Percentiles rank a stretch among this genome's conserved stretches.
Conservation (phyloP, 2,888 invertebrate genomes). For the Conomelus anceps region DNA sequence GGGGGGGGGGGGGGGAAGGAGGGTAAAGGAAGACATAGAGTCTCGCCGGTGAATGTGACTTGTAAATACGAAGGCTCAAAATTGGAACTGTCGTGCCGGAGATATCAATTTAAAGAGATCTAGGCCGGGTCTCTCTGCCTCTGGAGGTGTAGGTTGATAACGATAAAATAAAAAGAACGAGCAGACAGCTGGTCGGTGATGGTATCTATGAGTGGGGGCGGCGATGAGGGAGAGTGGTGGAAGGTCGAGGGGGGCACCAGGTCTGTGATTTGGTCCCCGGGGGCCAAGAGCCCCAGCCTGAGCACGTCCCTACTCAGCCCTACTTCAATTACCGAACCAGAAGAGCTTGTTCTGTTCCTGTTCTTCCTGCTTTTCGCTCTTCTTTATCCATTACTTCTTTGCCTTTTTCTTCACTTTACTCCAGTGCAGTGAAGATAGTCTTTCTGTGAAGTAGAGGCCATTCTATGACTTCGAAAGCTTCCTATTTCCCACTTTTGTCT, state of each 20-base stretch:
- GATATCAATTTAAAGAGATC: conserved; percentile 12
- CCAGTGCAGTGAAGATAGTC: background rate
- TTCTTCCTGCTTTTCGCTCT: background rate
- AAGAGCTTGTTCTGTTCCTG: background rate
- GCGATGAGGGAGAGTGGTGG: no score
- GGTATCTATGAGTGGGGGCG: no score
- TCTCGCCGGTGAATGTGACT: conserved; percentile 6
- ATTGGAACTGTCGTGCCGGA: conserved; percentile 14
- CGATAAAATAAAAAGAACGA: conserved; percentile 9
- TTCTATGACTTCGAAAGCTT: background rate
- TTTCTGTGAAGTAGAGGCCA: background rate
- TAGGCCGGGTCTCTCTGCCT: background rate
- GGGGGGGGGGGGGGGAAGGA: background rate
- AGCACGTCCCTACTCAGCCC: conserved; percentile 9
- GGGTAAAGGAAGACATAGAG: background rate
- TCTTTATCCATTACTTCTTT: background rate
- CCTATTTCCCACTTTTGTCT: background rate
- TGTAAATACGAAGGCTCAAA: conserved; percentile 7
- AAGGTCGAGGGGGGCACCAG: background rate
- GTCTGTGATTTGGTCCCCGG: conserved; percentile 12
- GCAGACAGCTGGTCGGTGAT: background rate
- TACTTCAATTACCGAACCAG: conserved; percentile 11
- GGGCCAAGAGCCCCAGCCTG: conserved; percentile 3
- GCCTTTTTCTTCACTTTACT: background rate
- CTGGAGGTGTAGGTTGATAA: conserved; percentile 11